A percentile compares a stretch with the other conserved stretches of the same genome.
These are phyloP conservation scores for Eublepharis macularius DNA, from an alignment of 2,113 vertebrate genomes.

Conservation along the genomic window DNA sequence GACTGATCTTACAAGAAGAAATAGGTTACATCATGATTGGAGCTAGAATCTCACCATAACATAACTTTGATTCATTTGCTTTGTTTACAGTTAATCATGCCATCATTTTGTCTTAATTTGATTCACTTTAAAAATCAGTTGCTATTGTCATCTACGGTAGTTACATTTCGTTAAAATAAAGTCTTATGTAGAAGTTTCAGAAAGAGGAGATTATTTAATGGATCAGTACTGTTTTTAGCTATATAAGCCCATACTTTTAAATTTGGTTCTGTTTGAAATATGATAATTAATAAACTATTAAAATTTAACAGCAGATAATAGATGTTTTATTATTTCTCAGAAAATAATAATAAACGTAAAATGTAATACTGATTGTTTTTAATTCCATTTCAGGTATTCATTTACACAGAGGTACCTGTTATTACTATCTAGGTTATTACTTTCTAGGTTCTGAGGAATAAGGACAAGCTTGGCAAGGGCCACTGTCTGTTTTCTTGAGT, in stretches of 20 bases:
- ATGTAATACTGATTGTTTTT: background rate
- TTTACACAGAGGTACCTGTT: background rate
- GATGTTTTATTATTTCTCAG: background rate
- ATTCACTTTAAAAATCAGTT: background rate
- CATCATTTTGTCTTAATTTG: background rate
- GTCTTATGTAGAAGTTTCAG: background rate
- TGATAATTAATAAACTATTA: background rate
- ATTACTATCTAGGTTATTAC: background rate
- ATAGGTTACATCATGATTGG: background rate
- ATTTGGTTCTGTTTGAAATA: background rate
- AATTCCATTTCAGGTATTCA: background rate
- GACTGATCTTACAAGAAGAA: background rate
- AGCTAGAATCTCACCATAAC: background rate
- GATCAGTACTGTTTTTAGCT: background rate
- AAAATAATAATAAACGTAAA: background rate
- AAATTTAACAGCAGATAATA: background rate
- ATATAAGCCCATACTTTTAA: background rate
- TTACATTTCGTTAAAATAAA: background rate
- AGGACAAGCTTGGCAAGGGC: too few relatives aligned
- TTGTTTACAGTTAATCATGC: background rate
- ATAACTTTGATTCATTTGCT: background rate
- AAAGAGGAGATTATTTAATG: background rate
- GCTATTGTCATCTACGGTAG: rapidly evolving
- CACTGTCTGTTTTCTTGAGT: background rate
- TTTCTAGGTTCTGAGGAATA: too few relatives aligned